Conservation (phyloP, 92 coral and sea anemone species). For the Zoanthus sociatus region DNA sequence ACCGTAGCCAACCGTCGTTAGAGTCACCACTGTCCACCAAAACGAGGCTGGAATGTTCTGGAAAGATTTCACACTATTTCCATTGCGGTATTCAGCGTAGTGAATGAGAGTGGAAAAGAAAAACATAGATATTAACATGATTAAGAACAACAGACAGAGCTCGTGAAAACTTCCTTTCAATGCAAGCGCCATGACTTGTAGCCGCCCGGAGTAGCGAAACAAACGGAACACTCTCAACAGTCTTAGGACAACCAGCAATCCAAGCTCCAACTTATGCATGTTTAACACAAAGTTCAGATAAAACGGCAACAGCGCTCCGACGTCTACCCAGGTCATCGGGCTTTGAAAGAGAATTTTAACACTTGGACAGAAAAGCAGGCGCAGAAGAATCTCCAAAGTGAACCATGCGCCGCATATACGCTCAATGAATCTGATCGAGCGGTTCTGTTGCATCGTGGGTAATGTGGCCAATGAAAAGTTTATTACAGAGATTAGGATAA, state of each 20-base stretch:
- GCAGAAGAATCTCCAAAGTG: constrained; percentile 69
- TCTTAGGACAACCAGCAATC: constrained; percentile 72
- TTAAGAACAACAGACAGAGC: constrained; percentile 70
- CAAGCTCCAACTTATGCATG: constrained; percentile 64
- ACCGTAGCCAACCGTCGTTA: constrained; percentile 92
- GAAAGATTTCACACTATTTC: constrained; percentile 55
- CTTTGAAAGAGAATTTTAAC: constrained; percentile 60
- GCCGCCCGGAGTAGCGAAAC: constrained; percentile 77
- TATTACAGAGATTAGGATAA: constrained; percentile 66
- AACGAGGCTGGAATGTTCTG: constrained; percentile 80
- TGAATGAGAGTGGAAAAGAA: constrained; percentile 78
- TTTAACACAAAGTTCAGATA: constrained; percentile 68
- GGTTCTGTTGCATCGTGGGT: constrained; percentile 51
- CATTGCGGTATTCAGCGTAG: constrained; percentile 70
- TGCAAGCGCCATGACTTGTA: constrained; percentile 83
- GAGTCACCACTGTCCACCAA: constrained; percentile 90
- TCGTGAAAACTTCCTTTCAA: constrained; percentile 82
- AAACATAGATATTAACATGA: constrained; percentile 72
- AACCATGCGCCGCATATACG: constrained; percentile 74
- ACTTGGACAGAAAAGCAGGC: constrained; percentile 71
- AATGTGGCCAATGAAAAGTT: constrained; percentile 70
- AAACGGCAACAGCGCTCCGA: constrained; percentile 77
- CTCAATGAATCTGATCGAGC: constrained; percentile 63
- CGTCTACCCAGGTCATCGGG: constrained; percentile 83
- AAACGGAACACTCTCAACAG: constrained; percentile 74